A percentile compares a stretch with the other conserved stretches of the same genome.
Evolutionary conservation across 1,140 invertebrate genomes (phyloP).

Genomic region (Steinernema khuongi): DNA sequence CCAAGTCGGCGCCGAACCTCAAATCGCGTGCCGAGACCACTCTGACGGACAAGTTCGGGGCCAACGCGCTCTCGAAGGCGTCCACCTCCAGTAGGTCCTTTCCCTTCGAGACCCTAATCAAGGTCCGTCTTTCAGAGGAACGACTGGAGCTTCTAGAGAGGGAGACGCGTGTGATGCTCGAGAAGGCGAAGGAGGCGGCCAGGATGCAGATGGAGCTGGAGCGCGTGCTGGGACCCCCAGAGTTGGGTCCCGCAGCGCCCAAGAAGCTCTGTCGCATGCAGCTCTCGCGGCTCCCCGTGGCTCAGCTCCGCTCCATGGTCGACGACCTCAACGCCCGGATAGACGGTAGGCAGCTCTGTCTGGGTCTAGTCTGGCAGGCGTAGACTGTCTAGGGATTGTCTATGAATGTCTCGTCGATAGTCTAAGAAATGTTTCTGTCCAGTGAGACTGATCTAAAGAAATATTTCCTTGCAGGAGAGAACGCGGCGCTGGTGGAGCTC

Average conservation of each 20-base stretch:
- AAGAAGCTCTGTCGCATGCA: conserved; percentile 1
- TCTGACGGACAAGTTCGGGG: background rate
- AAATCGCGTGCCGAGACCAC: conserved; percentile 2
- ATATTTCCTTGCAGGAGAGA: conserved; percentile 69
- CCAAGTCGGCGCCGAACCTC: conserved; percentile 29
- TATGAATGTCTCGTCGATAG: too few relatives aligned
- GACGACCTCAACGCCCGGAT: conserved; percentile 6
- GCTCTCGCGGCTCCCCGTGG: background rate
- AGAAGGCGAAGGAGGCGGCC: conserved; percentile 30
- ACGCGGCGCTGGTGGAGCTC: conserved; percentile 78
- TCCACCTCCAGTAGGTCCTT: conserved; percentile 18
- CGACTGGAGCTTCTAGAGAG: conserved; percentile 13
- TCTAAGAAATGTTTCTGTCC: too few relatives aligned
- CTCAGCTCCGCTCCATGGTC: background rate
- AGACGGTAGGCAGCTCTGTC: background rate
- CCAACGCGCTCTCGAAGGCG: conserved; percentile 1
- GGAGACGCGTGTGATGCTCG: conserved; percentile 22
- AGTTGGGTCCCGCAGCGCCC: background rate
- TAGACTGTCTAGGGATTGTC: too few relatives aligned
- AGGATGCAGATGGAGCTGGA: conserved; percentile 32
- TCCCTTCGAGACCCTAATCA: background rate
- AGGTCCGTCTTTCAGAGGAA: conserved; percentile 2
- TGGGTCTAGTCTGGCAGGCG: background rate
- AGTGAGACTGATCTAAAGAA: too few relatives aligned
- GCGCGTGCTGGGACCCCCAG: background rate